Percentiles rank a stretch among this genome's conserved stretches.
Evolutionary conservation across 2,797 vertebrate genomes (phyloP).

Genomic region (Cuculus canorus): DNA sequence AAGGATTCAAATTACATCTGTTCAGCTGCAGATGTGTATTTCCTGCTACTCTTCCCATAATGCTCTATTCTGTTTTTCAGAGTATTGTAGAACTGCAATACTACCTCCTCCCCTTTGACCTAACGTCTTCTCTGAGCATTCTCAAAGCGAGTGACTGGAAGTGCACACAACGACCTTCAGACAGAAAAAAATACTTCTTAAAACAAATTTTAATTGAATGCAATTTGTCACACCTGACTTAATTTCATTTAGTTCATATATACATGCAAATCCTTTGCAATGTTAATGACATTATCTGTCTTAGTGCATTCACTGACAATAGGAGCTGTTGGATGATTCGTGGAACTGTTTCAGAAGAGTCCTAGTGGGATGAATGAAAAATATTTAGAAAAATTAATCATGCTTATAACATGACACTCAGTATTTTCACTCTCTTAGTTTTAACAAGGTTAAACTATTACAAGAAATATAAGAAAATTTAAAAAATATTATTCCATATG

Average conservation of each 20-base stretch:
- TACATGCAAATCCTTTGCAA: slow-evolving; percentile 11
- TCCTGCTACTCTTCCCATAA: background rate
- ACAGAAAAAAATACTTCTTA: background rate
- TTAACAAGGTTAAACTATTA: background rate
- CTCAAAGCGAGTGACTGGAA: background rate
- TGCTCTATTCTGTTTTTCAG: background rate
- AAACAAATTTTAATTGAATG: slow-evolving; percentile 16
- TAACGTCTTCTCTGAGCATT: background rate
- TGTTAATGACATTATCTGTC: slow-evolving; percentile 27
- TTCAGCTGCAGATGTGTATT: background rate
- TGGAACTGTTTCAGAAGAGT: background rate
- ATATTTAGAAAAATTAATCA: background rate
- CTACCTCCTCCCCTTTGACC: background rate
- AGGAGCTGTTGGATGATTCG: background rate
- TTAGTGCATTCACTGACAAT: background rate
- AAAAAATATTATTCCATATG: background rate
- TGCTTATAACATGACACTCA: background rate
- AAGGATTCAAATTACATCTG: background rate
- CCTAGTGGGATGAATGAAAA: background rate
- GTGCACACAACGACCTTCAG: background rate
- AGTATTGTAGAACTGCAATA: background rate
- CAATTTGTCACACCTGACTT: background rate
- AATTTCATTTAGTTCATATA: slow-evolving; percentile 19
- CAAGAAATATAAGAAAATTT: background rate
- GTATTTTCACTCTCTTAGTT: background rate